Evolutionary conservation across 2,888 invertebrate genomes (phyloP), one percentile per base, ranked within the genome.

Genomic region (Trichogramma evanescens): DNA sequence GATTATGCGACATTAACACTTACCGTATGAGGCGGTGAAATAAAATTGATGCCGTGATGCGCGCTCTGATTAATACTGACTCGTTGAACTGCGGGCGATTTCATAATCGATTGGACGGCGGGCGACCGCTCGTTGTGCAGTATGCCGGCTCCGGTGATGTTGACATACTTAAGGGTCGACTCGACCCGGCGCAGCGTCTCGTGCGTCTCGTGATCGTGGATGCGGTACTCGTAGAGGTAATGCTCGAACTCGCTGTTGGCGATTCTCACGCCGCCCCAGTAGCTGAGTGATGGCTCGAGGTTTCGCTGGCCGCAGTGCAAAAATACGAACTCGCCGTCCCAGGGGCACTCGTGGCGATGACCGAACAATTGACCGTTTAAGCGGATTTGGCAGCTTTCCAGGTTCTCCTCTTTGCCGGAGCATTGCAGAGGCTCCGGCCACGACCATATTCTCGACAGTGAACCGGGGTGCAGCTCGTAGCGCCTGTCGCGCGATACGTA

Each of bases 211-310:
- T 88, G 84, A 70, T 93, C 91, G 70, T 93, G 93, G 59, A 91
- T 85, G 58, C 91, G 83, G 69, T 90, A 86, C 68, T 90, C 89
- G 72, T 90, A 92, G 3, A 89, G 79, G 65, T 89, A 87, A 75
- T 92, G 90, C 75, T 97, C 95, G 74, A 94, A 95, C 74, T 93
- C 89, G 4, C 91, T 85, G 73, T 91, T 87, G 0, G 95, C 89
- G 74, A 97, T 95, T 63, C 97, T 83, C 64, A 99, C 87, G 44
- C 98, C 98, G 49, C 98, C 99, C 99, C 99, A 99, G 72, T 94
- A 93, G 53, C 89, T 86, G 59, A 84, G 81, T 13, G 81, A 80
- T 8, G 83, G 80, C 4, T 85, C 81, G 5, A 89, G 78, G 72
- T 88, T 89, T 70, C 86, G 81, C 58, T 81, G 80, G 0, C 93